Percentiles rank a stretch among this genome's conserved stretches.
Conservation (phyloP, 2,113 vertebrate species). For the Gallinago media region DNA sequence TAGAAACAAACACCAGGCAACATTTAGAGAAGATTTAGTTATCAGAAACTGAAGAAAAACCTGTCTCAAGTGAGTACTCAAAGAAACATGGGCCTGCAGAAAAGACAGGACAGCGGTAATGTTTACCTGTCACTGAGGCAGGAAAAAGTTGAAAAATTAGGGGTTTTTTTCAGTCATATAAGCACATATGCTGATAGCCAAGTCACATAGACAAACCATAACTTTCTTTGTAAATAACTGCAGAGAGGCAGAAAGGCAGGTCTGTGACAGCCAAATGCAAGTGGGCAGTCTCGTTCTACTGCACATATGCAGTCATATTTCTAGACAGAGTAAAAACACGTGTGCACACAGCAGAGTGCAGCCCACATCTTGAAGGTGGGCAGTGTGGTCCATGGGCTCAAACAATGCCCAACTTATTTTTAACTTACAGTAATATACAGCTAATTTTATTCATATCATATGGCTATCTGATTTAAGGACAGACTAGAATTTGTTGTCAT, state of each 20-base stretch:
- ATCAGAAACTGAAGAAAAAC: neutral
- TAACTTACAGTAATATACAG: neutral
- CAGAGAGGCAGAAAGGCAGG: neutral
- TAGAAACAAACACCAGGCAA: neutral
- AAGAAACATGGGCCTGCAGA: neutral
- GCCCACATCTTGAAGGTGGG: neutral
- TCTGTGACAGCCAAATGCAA: neutral
- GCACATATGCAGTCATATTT: fast-evolving
- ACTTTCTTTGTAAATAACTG: neutral
- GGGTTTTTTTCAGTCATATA: neutral
- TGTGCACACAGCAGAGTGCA: neutral
- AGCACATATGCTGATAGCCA: neutral
- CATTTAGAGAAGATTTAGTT: neutral
- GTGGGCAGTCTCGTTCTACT: fast-evolving
- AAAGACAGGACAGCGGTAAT: neutral
- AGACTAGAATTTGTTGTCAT: neutral
- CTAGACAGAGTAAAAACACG: neutral
- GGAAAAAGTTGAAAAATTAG: neutral
- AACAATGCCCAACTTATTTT: neutral
- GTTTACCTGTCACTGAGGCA: neutral
- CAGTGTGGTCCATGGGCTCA: neutral
- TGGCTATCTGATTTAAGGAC: neutral
- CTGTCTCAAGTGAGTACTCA: neutral
- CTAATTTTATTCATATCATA: neutral
- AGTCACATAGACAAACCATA: neutral